Evolutionary conservation across 2,797 vertebrate species (phyloP).

Genomic region (Helostoma temminkii): DNA sequence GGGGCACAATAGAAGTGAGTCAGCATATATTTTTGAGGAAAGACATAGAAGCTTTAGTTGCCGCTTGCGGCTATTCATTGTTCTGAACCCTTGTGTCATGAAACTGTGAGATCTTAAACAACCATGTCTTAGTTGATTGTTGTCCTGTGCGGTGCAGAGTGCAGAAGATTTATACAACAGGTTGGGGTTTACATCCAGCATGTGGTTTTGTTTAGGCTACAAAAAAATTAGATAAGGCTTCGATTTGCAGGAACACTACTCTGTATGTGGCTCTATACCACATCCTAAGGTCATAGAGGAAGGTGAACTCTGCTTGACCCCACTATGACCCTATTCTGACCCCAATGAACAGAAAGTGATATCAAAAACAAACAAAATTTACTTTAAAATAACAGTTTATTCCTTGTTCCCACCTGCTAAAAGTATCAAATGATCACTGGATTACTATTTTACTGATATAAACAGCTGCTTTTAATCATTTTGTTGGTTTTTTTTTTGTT

Average conservation of each 20-base stretch:
- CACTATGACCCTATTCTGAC: slow-evolving; percentile 12
- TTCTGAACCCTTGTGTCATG: not conserved
- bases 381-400: not conserved
- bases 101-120: too few species aligned
- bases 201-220: not conserved
- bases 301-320: slow-evolving; percentile 32
- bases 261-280: not conserved
- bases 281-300: not conserved
- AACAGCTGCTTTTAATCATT: not conserved
- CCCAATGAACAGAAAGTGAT: not conserved
- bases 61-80: not conserved
- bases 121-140: too few species aligned
- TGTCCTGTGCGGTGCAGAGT: not conserved
- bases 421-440: not conserved
- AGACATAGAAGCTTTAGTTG: not conserved
- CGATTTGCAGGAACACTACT: not conserved
- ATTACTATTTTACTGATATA: too few species aligned
- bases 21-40: slow-evolving; percentile 16
- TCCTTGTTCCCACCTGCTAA: not conserved
- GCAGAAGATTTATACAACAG: not conserved
- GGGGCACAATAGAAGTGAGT: slow-evolving; percentile 24
- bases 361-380: not conserved
- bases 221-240: not conserved
- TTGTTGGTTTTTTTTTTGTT: too few species aligned
- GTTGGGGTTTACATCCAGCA: not conserved